Conservation (phyloP, 1,140 invertebrate species). For the Teleopsis dalmanni region DNA sequence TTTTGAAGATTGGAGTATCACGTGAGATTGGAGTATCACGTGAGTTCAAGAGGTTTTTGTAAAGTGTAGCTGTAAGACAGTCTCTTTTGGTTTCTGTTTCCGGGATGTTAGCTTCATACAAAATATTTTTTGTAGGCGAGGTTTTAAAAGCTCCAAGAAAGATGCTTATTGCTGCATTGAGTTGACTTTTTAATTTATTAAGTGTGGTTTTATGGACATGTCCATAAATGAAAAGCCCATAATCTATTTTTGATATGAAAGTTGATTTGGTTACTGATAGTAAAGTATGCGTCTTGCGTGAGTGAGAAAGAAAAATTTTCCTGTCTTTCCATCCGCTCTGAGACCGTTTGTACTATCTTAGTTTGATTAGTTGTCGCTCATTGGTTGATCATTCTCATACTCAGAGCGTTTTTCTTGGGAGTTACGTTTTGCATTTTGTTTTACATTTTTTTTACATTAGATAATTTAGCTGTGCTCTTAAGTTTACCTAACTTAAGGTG, state of each 20-base stretch:
- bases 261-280: slow-evolving; percentile 10
- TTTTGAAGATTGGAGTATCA: neutral
- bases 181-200: slow-evolving; percentile 3
- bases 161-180: neutral
- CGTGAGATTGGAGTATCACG: too few species aligned
- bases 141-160: slow-evolving; percentile 3
- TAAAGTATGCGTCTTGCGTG: slow-evolving; percentile 8
- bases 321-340: too few species aligned
- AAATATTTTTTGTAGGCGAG: neutral
- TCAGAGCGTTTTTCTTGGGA: too few species aligned
- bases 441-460: too few species aligned
- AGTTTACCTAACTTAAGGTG: too few species aligned
- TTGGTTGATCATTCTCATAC: too few species aligned
- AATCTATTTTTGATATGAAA: slow-evolving; percentile 12
- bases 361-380: too few species aligned
- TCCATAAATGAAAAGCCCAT: slow-evolving; percentile 11
- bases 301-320: too few species aligned
- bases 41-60: neutral
- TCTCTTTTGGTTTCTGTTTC: neutral
- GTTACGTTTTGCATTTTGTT: too few species aligned
- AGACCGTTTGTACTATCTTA: too few species aligned
- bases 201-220: neutral
- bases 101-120: neutral
- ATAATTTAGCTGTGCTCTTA: too few species aligned
- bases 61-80: neutral